phyloP scores from a whole-genome alignment of 2,888 invertebrate species.

The Cantharis rustica region DNA sequence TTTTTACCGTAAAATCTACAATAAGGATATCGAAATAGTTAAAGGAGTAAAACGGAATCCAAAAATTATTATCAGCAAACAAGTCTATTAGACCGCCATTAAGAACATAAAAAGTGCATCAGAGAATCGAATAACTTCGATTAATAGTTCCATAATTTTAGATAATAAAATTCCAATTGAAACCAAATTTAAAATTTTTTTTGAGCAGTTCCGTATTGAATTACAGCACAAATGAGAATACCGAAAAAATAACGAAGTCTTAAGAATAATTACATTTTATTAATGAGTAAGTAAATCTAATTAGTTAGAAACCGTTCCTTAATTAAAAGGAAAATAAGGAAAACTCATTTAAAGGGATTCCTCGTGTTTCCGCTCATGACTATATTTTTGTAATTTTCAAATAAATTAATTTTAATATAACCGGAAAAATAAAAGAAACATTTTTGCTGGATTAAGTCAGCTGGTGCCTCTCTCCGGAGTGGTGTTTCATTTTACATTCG shows the following conservation, averaged over 20 bases:
- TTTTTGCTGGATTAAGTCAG: not conserved
- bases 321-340: not conserved
- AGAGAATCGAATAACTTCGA: slow-evolving; percentile 4
- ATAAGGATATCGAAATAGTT: not conserved
- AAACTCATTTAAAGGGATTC: not conserved
- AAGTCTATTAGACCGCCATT: slow-evolving; percentile 13
- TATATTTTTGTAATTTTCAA: not conserved
- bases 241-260: not conserved
- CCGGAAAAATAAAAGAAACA: not conserved
- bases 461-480: not conserved
- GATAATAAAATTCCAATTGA: slow-evolving; percentile 2
- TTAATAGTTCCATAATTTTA: slow-evolving; percentile 8
- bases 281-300: not conserved
- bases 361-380: not conserved
- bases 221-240: not conserved
- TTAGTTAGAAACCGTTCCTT: not conserved
- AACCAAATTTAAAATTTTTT: not conserved
- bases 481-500: not conserved
- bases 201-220: not conserved
- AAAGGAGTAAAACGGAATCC: not conserved
- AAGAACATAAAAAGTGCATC: slow-evolving; percentile 16
- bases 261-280: not conserved
- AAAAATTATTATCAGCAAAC: slow-evolving; percentile 12
- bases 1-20: not conserved
- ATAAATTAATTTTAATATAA: not conserved